Conservation (phyloP, 2,888 invertebrate species). For the Petrophora chlorosata region DNA sequence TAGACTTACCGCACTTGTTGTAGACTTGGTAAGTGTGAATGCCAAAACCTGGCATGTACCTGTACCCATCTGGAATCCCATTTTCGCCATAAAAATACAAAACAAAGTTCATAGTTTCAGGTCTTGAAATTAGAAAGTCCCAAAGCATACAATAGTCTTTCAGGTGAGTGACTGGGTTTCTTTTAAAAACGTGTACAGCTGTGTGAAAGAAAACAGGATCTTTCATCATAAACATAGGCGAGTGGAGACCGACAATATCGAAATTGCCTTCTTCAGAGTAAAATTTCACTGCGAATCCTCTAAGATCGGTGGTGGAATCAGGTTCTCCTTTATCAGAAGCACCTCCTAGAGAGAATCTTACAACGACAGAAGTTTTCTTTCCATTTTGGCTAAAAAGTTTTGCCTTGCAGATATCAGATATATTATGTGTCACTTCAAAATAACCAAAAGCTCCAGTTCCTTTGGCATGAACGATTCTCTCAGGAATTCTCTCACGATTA, state of each 20-base stretch:
- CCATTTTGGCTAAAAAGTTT: constrained; percentile 88
- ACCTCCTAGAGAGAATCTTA: constrained; percentile 91
- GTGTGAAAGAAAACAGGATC: constrained; percentile 94
- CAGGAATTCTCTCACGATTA: constrained; percentile 83
- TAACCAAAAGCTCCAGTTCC: constrained; percentile 94
- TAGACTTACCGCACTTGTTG: constrained; percentile 86
- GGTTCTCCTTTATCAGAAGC: constrained; percentile 93
- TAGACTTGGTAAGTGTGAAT: constrained; percentile 95
- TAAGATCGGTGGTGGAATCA: constrained; percentile 92
- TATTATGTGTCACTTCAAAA: constrained; percentile 93
- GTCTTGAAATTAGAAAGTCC: constrained; percentile 94
- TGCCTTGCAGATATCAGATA: constrained; percentile 89
- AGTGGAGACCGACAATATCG: constrained; percentile 95
- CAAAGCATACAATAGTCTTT: constrained; percentile 95
- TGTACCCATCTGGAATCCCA: constrained; percentile 94
- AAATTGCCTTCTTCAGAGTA: constrained; percentile 82
- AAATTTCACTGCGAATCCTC: constrained; percentile 65
- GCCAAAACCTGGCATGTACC: constrained; percentile 96
- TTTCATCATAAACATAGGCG: constrained; percentile 94
- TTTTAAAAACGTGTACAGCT: constrained; percentile 95
- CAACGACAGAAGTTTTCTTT: constrained; percentile 89
- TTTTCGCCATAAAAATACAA: constrained; percentile 93
- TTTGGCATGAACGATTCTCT: constrained; percentile 96
- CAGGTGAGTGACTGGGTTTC: constrained; percentile 93
- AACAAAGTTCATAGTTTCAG: constrained; percentile 92